phyloP scores from a whole-genome alignment of 2,888 invertebrate species.

The Apoda limacodes region DNA sequence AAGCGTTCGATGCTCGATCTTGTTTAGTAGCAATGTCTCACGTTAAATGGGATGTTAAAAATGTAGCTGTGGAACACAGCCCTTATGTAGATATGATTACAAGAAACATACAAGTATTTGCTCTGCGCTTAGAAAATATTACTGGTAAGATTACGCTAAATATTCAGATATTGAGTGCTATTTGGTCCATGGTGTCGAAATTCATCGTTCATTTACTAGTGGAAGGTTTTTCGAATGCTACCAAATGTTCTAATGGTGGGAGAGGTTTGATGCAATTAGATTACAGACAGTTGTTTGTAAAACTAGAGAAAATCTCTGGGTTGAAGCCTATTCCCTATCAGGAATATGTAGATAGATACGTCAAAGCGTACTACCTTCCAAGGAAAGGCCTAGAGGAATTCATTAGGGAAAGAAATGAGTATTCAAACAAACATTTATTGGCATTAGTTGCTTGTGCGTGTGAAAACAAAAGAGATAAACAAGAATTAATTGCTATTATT shows the following conservation, averaged over 20 bases:
- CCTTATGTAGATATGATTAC: conserved; percentile 85
- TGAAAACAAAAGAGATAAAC: conserved; percentile 88
- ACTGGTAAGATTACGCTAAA: conserved; percentile 78
- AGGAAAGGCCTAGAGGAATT: conserved; percentile 90
- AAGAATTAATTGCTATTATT: conserved; percentile 78
- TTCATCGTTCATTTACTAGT: conserved; percentile 89
- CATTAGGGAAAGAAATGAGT: conserved; percentile 87
- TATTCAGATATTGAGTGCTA: conserved; percentile 72
- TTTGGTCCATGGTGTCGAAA: conserved; percentile 92
- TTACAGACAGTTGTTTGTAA: conserved; percentile 93
- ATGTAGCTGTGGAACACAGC: conserved; percentile 95
- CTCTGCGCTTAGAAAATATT: conserved; percentile 81
- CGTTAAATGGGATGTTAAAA: conserved; percentile 96
- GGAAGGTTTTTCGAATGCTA: conserved; percentile 92
- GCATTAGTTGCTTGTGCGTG: conserved; percentile 88
- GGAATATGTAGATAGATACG: conserved; percentile 92
- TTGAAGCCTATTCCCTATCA: conserved; percentile 88
- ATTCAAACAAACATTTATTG: conserved; percentile 87
- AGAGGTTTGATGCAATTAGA: conserved; percentile 98
- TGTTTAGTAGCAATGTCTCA: conserved; percentile 88
- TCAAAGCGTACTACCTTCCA: conserved; percentile 96
- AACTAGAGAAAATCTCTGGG: conserved; percentile 87
- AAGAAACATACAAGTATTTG: conserved; percentile 81
- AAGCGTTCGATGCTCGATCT: conserved; percentile 80
- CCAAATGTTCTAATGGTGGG: conserved; percentile 96